A percentile compares a stretch with the other conserved stretches of the same genome.
Evolutionary conservation across 1,140 invertebrate genomes (phyloP).

Genomic region (Diorhabda elongata): DNA sequence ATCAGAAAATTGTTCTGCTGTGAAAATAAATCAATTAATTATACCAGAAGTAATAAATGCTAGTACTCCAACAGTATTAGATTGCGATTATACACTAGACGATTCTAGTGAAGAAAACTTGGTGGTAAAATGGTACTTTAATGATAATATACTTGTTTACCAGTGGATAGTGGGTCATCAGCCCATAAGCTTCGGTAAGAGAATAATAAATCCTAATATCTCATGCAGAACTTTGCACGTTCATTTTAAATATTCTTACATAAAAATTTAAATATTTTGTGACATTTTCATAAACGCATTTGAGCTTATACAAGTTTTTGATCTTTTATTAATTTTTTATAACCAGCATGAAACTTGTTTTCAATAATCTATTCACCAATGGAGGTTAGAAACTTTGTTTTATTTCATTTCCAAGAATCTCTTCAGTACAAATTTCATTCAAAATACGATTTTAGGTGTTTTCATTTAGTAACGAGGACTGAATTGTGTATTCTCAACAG

Average conservation of each 20-base stretch:
- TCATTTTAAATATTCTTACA: no score
- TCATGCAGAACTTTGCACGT: no score
- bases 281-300: no score
- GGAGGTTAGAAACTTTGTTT: no score
- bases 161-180: conserved; percentile 69
- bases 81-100: conserved; percentile 71
- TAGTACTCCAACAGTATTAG: conserved; percentile 64
- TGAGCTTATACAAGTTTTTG: no score
- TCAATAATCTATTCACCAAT: no score
- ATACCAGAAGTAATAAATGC: conserved; percentile 66
- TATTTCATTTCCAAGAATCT: background rate
- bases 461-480: background rate
- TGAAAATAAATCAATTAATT: conserved; percentile 62
- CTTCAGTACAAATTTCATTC: background rate
- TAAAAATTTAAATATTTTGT: no score
- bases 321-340: no score
- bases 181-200: conserved; percentile 56
- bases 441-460: background rate
- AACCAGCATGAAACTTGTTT: no score
- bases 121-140: conserved; percentile 77
- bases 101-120: conserved; percentile 52
- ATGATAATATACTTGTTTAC: conserved; percentile 63
- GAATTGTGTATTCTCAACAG: background rate
- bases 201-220: no score
- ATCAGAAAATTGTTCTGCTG: conserved; percentile 22